Evolutionary conservation across 2,113 vertebrate genomes (phyloP), one percentile per base, ranked within the genome.

Genomic region (Pampusana beccarii): DNA sequence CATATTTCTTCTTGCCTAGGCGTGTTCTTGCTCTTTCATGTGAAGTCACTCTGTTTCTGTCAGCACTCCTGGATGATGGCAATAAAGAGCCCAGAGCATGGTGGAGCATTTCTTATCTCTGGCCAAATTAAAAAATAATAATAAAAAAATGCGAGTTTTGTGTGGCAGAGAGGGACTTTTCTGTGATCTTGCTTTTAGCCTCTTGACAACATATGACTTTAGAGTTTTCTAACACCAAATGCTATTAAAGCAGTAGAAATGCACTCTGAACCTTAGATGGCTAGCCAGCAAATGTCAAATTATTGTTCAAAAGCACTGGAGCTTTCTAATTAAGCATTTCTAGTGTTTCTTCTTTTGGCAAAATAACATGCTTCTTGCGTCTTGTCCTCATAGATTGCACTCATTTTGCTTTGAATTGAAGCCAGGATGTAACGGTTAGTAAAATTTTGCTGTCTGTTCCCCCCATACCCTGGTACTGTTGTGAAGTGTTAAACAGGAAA

Each of bases 381-480:
- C 69, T 64, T 88, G 38, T 53, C 13, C 33, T 87, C 24, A 10
- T 5, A 15, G 24, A 9, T 50, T 28, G 6, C 26, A 8, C 13
- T 79, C 40, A 7, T 72, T 84, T 69, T 62, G 66, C 81, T 94
- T 67, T 87, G 53, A 48, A 42, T 48, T 15, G n/a, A 61, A 85
- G 28, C 33, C 54, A 42, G 18, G 15, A 17, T 84, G 15, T 69
- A 64, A 56, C 0, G 3, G 48, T 57, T 64, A 12, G 12, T 53
- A 10, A 11, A 62, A 54, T 46, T 69, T 80, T 61, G 28, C 54
- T 61, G 26, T 34, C 42, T 34, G 0, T 33, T 42, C 6, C 14
- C 31, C 29, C 19, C 3, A 2, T 3, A 3, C 5, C 5, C 6
- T 6, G 9, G 3, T 46, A 20, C 29, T 0, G 1, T 18, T 24